Evolutionary conservation across 1,140 invertebrate genomes (phyloP).

Genomic region (Diachasma alloeum): DNA sequence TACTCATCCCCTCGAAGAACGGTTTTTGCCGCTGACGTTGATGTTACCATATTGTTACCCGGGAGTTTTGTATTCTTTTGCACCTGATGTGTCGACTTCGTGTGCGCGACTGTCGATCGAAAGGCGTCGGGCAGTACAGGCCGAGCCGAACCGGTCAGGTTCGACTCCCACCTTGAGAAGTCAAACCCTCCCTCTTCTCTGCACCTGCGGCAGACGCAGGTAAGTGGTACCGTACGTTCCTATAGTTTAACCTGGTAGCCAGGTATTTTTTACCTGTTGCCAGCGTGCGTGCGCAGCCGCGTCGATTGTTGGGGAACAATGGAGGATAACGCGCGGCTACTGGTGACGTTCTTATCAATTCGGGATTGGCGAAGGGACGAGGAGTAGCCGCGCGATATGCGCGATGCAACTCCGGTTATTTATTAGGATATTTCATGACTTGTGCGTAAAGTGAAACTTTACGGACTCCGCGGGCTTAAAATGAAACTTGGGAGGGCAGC

Average conservation of each 20-base stretch:
- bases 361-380: no score
- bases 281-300: constrained; percentile 37
- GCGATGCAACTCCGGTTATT: background rate
- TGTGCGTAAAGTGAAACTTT: no score
- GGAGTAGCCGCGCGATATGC: no score
- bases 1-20: background rate
- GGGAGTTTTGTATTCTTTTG: constrained; percentile 1
- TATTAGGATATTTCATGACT: no score
- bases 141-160: constrained; percentile 49
- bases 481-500: no score
- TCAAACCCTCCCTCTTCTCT: constrained; percentile 38
- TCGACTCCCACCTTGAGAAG: constrained; percentile 50
- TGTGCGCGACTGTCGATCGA: constrained; percentile 51
- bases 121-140: constrained; percentile 38
- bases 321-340: no score
- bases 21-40: background rate
- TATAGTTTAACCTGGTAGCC: constrained; percentile 20
- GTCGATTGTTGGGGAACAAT: no score
- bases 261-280: constrained; percentile 54
- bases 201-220: constrained; percentile 39
- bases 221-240: background rate
- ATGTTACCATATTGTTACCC: background rate
- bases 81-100: constrained; percentile 47
- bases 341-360: no score
- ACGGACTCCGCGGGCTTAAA: no score